These are phyloP conservation scores for Fragum fragum DNA, from an alignment of 2,888 invertebrate genomes.

Conservation along the genomic window DNA sequence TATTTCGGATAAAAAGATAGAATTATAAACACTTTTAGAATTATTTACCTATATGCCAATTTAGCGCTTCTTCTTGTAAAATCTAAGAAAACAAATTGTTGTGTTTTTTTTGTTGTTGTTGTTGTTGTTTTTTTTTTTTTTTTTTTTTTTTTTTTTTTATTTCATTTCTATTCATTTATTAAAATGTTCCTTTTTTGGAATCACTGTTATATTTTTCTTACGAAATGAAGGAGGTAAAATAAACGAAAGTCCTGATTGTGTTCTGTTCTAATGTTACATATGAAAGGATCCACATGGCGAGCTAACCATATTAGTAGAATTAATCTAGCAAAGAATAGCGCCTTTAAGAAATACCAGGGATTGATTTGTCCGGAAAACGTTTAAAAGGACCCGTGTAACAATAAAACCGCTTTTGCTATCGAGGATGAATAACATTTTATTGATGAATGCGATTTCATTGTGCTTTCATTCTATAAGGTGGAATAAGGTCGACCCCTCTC, in stretches of 20 bases:
- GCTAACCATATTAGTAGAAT: constrained; percentile 21
- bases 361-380: constrained; percentile 9
- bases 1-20: too few species aligned
- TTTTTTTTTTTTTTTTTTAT: too few species aligned
- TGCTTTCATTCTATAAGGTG: background rate
- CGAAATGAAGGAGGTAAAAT: background rate
- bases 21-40: too few species aligned
- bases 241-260: background rate
- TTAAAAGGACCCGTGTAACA: background rate
- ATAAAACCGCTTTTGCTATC: background rate
- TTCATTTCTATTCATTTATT: too few species aligned
- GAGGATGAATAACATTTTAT: background rate
- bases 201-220: background rate
- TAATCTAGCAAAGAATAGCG: constrained; percentile 14
- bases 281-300: constrained; percentile 23
- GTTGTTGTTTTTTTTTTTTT: too few species aligned
- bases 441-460: background rate
- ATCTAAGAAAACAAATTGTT: too few species aligned
- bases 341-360: constrained; percentile 19
- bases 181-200: too few species aligned
- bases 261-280: background rate
- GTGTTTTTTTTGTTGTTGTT: too few species aligned
- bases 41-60: too few species aligned
- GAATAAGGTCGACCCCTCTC: background rate
- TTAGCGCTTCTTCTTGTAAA: too few species aligned